Evolutionary conservation across 2,797 vertebrate species (phyloP).

Genomic region (Valencia hispanica): DNA sequence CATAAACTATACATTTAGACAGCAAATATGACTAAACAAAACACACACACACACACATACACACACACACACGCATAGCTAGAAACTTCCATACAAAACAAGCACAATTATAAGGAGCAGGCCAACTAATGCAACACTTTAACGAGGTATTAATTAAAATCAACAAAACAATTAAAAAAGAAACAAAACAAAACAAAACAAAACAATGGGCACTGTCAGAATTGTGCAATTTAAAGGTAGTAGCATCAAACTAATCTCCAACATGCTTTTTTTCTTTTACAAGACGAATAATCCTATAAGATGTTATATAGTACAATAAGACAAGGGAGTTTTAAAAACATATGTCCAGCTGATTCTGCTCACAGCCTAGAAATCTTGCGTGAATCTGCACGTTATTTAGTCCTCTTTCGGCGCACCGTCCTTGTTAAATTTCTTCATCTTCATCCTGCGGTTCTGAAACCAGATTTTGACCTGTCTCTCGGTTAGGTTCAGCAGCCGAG

Average conservation of each 20-base stretch:
- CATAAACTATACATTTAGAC: constrained; percentile 85
- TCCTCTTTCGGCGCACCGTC: constrained; percentile 88
- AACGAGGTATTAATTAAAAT: constrained; percentile 73
- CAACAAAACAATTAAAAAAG: constrained; percentile 54
- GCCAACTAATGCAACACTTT: constrained; percentile 77
- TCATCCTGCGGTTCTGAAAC: constrained; percentile 98
- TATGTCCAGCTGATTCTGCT: constrained; percentile 58
- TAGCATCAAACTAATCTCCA: constrained; percentile 75
- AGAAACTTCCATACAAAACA: constrained; percentile 90
- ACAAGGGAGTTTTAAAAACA: constrained; percentile 69
- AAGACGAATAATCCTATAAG: constrained; percentile 68
- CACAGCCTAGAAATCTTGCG: constrained; percentile 6
- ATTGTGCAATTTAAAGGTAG: constrained; percentile 88
- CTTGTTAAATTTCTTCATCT: constrained; percentile 99
- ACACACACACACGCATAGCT: constrained; percentile 74
- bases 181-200: background rate
- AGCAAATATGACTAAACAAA: constrained; percentile 83
- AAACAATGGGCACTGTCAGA: constrained; percentile 82
- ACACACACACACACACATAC: constrained; percentile 70
- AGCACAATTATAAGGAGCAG: constrained; percentile 73
- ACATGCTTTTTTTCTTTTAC: constrained; percentile 74
- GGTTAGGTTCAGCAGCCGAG: constrained; percentile 91
- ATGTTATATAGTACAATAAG: constrained; percentile 71
- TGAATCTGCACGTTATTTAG: constrained; percentile 36
- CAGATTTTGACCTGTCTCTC: constrained; percentile 99